phyloP scores from a whole-genome alignment of 2,797 vertebrate genomes.

The Pipistrellus nathusii region DNA sequence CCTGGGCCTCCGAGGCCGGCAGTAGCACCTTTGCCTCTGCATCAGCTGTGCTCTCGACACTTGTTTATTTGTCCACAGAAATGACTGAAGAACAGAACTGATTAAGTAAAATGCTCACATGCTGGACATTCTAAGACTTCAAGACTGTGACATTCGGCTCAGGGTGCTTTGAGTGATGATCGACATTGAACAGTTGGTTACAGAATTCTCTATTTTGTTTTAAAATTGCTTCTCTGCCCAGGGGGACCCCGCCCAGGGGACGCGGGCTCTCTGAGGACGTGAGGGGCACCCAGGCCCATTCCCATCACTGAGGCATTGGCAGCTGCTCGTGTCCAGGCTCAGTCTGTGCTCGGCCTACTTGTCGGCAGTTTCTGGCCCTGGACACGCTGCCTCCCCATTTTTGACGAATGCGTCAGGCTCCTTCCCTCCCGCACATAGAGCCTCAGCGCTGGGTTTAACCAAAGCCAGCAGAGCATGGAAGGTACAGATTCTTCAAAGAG shows the following conservation, averaged over 20 bases:
- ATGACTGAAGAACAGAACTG: neutral
- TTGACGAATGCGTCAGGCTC: neutral
- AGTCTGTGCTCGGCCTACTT: rapidly evolving
- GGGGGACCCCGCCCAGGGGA: rapidly evolving
- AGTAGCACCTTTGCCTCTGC: neutral
- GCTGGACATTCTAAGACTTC: neutral
- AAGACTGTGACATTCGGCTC: neutral
- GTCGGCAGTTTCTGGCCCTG: neutral
- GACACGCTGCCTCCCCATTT: rapidly evolving
- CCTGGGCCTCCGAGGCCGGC: neutral
- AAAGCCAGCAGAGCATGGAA: neutral
- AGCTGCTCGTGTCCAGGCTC: neutral
- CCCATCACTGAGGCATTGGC: neutral
- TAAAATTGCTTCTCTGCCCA: neutral
- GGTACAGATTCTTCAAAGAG: neutral
- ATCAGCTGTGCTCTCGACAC: rapidly evolving
- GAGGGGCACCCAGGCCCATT: neutral
- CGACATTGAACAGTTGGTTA: neutral
- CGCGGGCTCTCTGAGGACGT: too few species aligned
- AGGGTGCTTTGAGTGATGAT: neutral
- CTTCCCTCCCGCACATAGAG: neutral
- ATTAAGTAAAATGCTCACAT: neutral
- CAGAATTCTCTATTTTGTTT: neutral
- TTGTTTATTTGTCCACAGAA: neutral
- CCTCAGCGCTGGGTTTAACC: neutral